A percentile compares a stretch with the other conserved stretches of the same genome.
phyloP scores from a whole-genome alignment of 2,113 vertebrate genomes.

The Beaufortia kweichowensis region DNA sequence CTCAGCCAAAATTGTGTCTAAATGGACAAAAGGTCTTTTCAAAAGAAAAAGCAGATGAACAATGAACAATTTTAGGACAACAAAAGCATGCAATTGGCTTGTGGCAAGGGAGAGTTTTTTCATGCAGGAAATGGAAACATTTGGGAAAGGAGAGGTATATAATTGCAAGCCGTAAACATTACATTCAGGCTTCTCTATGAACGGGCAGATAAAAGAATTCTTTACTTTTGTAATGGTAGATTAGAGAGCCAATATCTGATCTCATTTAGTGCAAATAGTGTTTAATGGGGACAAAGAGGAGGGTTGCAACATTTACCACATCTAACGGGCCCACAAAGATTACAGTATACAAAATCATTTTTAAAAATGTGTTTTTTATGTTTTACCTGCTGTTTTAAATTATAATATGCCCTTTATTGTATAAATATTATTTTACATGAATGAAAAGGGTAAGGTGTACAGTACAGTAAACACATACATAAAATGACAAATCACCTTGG shows the following conservation, averaged over 20 bases:
- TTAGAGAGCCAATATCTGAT: background rate
- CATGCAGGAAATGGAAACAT: background rate
- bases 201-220: background rate
- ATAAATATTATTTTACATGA: too few relatives aligned
- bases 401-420: too few relatives aligned
- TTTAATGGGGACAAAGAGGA: background rate
- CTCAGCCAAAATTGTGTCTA: constrained; percentile 35
- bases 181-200: background rate
- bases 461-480: too few relatives aligned
- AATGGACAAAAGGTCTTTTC: constrained; percentile 37
- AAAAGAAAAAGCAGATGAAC: constrained; percentile 1
- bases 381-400: too few relatives aligned
- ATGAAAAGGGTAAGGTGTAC: too few relatives aligned
- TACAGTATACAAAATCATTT: too few relatives aligned
- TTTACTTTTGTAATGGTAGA: background rate
- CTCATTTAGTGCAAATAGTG: background rate
- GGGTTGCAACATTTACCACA: background rate
- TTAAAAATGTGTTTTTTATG: too few relatives aligned
- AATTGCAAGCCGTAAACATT: background rate
- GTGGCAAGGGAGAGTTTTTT: background rate
- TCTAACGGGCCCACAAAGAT: too few relatives aligned
- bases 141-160: background rate
- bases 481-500: too few relatives aligned
- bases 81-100: background rate
- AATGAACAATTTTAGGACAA: constrained; percentile 5